Evolutionary conservation across 2,113 vertebrate species (phyloP), one percentile per base, ranked within the genome.

Genomic region (Plecotus auritus): DNA sequence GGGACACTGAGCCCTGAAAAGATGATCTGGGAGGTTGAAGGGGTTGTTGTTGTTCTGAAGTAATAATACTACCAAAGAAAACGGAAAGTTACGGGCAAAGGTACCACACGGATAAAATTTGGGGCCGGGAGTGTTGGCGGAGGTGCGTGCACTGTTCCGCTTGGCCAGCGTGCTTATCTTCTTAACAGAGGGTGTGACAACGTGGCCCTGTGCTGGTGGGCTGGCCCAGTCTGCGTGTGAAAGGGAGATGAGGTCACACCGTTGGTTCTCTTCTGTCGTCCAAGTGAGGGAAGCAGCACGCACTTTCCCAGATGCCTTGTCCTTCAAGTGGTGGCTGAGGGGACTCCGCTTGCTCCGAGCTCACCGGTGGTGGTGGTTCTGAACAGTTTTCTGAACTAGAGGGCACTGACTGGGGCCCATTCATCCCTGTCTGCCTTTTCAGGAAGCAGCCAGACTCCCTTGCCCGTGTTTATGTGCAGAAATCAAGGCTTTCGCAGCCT

Each of bases 51-150:
- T 66, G 69, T 89, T 77, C 83, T 26, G 2, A 80, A 67, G 56
- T 64, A 78, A 96, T 42, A 77, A n/a, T 91, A 49, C 47, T 37
- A 59, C 40, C 14, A 95, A 91, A 72, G 82, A 61, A 93, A 94
- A 85, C 54, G 23, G 42, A 61, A 89, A 73, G 20, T 87, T 42
- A 7, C 11, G 64, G 26, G 37, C 30, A 78, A 78, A 51, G 30
- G 2, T 35, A 9, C 64, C 59, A 8, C 4, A n/a, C 28, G 7
- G 51, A 5, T 88, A 54, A 22, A 40, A 17, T 37, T 18, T 4
- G 1, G 66, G 47, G 35, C 74, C 74, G n/a, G 45, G 37, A 18
- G 22, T 32, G 1, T 35, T 28, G 6, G 16, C 20, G n/a, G 37
- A 18, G 26, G 20, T 2, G 3, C 0, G 30, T 67, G 7, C 26